phyloP scores from a whole-genome alignment of 2,888 invertebrate species.

The Biston stratarius region DNA sequence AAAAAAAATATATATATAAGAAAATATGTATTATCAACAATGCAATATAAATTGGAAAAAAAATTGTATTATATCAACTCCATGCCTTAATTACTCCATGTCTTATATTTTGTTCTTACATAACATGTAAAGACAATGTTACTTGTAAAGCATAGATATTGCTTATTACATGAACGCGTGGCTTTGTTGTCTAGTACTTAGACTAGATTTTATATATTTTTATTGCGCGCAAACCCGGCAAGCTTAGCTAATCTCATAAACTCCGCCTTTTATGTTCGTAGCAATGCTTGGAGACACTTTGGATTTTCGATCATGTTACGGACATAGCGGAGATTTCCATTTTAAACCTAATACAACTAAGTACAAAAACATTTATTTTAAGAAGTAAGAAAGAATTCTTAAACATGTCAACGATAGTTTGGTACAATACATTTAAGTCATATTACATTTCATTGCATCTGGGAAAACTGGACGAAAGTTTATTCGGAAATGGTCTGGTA shows the following conservation, averaged over 20 bases:
- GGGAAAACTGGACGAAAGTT: no score
- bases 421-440: no score
- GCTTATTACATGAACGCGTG: slow-evolving; percentile 13
- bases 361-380: no score
- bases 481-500: no score
- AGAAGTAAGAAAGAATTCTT: no score
- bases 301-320: slow-evolving; percentile 24
- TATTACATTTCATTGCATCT: no score
- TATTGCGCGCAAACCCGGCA: slow-evolving; percentile 22
- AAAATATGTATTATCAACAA: no score
- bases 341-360: not conserved
- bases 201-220: slow-evolving; percentile 29
- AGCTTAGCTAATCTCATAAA: slow-evolving; percentile 36
- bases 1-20: no score
- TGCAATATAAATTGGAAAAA: no score
- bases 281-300: slow-evolving; percentile 22
- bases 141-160: slow-evolving; percentile 17
- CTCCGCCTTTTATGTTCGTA: slow-evolving; percentile 22
- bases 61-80: no score
- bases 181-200: slow-evolving; percentile 33
- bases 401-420: no score
- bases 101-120: not conserved
- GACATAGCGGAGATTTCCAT: slow-evolving; percentile 2
- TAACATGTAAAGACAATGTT: not conserved
- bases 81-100: no score